Evolutionary conservation across 1,140 invertebrate genomes (phyloP), one percentile per base, ranked within the genome.

Genomic region (Drusus annulatus): DNA sequence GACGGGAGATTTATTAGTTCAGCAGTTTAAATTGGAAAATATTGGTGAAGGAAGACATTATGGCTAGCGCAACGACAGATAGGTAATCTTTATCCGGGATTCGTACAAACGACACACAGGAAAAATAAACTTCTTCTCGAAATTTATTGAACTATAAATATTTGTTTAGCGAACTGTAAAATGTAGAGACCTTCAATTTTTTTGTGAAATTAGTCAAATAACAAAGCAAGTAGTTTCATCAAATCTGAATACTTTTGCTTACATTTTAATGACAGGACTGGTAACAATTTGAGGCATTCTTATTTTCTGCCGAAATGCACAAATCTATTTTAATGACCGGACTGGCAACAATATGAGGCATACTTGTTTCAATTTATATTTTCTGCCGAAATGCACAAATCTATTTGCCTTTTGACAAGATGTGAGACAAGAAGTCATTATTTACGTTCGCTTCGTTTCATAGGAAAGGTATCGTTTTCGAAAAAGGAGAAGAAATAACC

Each of bases 21-120:
- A 60, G 71, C 79, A 79, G 19, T 75, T 56, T 79, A 83, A 54
- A 74, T 81, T 76, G 81, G 76, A 76, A 79, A 83, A 83, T 83
- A 83, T 83, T 80, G 81, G 78, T 76, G 76, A 78, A 80, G 80
- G 80, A 74, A 74, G 75, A 80, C 31, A 83, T 83, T 83, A 83
- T 78, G 78, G 81, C 58, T 79, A 17, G 77, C 73, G 75, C 74
- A 63, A 51, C 28, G 63, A 82, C 68, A 73, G 68, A 82, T 82
- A 23, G 52, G n/a, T 45, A 13, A 45, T 13, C 36, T 45, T 45
- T 45, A 45, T 10, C 36, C 2, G 8, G 36, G 36, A 13, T 45
- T 45, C 36, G 10, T 45, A 45, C 36, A 45, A 45, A 45, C 36
- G 7, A 45, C 36, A 45, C 10, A 45, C 36, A 45, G 36, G 36